A percentile compares a stretch with the other conserved stretches of the same genome.
Evolutionary conservation across 2,888 invertebrate genomes (phyloP).

Genomic region (Brachycybe producta): DNA sequence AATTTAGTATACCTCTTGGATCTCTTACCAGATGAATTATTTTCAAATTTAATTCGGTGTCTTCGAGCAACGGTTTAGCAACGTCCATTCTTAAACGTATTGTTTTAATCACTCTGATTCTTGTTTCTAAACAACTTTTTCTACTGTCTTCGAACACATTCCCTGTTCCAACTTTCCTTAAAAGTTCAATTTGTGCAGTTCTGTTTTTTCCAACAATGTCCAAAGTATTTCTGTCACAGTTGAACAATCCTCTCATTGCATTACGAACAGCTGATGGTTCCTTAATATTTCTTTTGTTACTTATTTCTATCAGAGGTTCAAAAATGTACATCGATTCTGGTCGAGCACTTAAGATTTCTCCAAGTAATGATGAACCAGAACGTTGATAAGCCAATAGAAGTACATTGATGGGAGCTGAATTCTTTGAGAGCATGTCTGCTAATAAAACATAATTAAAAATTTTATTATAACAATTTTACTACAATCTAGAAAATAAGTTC

Average conservation of each 20-base stretch:
- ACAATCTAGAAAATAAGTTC: too few species aligned
- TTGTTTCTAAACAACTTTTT: not conserved
- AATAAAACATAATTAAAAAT: too few species aligned
- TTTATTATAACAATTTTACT: too few species aligned
- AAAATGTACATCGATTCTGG: slow-evolving; percentile 12
- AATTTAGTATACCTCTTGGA: slow-evolving; percentile 17
- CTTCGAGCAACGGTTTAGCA: not conserved
- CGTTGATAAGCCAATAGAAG: slow-evolving; percentile 17
- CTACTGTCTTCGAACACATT: not conserved
- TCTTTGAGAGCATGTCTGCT: too few species aligned
- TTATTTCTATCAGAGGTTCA: slow-evolving; percentile 11
- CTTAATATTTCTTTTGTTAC: not conserved
- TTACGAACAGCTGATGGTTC: not conserved
- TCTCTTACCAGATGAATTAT: slow-evolving; percentile 18
- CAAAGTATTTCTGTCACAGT: slow-evolving; percentile 5
- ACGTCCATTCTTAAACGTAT: not conserved
- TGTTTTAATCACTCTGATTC: slow-evolving; percentile 10
- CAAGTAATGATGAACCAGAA: slow-evolving; percentile 15
- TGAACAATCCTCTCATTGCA: slow-evolving; percentile 1
- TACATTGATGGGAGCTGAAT: not conserved
- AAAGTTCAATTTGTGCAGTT: not conserved
- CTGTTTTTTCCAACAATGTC: not conserved
- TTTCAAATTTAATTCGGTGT: slow-evolving; percentile 4
- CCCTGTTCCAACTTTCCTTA: not conserved
- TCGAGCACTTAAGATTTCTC: slow-evolving; percentile 11